phyloP scores from a whole-genome alignment of 2,888 invertebrate species.

The Neria commutata region DNA sequence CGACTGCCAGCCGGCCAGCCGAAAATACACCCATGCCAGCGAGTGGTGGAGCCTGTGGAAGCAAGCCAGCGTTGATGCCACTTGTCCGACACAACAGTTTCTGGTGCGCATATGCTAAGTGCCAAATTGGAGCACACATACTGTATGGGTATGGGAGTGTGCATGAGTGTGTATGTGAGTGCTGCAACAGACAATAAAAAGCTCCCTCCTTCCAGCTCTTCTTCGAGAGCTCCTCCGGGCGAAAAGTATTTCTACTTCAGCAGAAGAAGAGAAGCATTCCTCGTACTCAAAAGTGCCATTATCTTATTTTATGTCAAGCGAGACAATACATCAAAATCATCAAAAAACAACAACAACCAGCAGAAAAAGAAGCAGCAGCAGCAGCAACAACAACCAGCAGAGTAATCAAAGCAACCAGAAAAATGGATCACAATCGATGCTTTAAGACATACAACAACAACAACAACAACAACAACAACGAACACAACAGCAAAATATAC shows the following conservation, averaged over 20 bases:
- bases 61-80: too few species aligned
- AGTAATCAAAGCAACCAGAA: not conserved
- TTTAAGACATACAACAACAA: not conserved
- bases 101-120: too few species aligned
- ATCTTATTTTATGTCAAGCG: conserved; percentile 1
- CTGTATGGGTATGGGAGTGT: too few species aligned
- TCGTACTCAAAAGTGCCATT: conserved; percentile 1
- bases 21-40: not conserved
- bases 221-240: too few species aligned
- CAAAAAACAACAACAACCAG: not conserved
- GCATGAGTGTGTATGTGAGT: too few species aligned
- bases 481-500: not conserved
- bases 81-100: too few species aligned
- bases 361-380: not conserved
- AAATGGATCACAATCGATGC: conserved; percentile 3
- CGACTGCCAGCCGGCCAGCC: not conserved
- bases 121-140: too few species aligned
- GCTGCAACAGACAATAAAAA: too few species aligned
- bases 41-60: too few species aligned
- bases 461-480: not conserved
- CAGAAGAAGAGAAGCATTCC: too few species aligned
- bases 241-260: too few species aligned
- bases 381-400: not conserved
- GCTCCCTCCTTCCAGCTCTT: too few species aligned
- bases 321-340: conserved; percentile 1